These are phyloP conservation scores for Yoshiicerus persimilis DNA, from an alignment of 1,140 invertebrate species.

Conservation along the genomic window DNA sequence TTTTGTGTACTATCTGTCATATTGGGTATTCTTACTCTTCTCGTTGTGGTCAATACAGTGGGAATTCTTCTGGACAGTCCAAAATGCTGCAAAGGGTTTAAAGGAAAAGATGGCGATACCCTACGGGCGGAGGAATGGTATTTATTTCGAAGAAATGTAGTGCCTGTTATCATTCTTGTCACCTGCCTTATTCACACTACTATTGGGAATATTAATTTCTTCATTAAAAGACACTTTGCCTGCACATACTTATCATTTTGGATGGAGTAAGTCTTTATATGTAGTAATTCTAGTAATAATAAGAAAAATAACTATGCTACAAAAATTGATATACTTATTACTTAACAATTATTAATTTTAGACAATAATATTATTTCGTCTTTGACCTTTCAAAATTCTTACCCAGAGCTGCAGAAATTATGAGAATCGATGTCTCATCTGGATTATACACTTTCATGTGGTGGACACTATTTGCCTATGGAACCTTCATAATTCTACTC, in stretches of 20 bases:
- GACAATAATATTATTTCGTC: no score
- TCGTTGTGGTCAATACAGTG: not conserved
- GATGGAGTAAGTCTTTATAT: slow-evolving; percentile 5
- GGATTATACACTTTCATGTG: not conserved
- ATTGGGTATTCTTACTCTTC: not conserved
- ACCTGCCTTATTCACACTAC: not conserved
- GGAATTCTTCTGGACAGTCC: not conserved
- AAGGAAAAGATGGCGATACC: not conserved
- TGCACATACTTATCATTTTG: not conserved
- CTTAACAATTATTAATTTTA: no score
- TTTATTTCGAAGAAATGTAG: slow-evolving; percentile 5
- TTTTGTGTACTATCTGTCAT: not conserved
- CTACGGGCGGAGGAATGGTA: slow-evolving; percentile 9
- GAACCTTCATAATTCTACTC: not conserved
- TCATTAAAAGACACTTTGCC: not conserved
- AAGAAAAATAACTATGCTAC: no score
- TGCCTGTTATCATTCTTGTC: not conserved
- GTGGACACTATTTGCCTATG: not conserved
- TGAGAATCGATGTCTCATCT: not conserved
- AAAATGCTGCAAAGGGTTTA: not conserved
- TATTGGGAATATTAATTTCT: not conserved
- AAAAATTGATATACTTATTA: no score
- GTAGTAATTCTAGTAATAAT: no score
- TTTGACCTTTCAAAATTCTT: no score
- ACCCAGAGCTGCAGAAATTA: not conserved